Evolutionary conservation across 2,797 vertebrate species (phyloP).

Genomic region (Sebastes variabilis): DNA sequence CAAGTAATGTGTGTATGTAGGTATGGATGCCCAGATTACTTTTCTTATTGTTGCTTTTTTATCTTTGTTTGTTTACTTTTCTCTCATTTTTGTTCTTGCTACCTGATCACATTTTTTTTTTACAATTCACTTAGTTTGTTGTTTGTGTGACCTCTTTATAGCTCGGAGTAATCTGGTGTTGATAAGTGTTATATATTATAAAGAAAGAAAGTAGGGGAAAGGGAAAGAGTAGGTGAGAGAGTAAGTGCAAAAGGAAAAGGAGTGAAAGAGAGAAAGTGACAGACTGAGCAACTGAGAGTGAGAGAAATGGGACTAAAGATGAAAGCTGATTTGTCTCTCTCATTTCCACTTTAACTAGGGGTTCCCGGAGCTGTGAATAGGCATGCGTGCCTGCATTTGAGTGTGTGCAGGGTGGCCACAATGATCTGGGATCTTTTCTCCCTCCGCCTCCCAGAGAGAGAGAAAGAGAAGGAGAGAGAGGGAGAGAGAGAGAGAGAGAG

Average conservation of each 20-base stretch:
- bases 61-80: neutral
- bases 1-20: neutral
- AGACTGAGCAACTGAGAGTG: neutral
- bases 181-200: neutral
- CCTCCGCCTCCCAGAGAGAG: constrained; percentile 51
- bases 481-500: neutral
- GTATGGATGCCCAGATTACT: neutral
- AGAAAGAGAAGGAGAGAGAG: constrained; percentile 24
- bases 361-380: constrained; percentile 37
- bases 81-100: neutral
- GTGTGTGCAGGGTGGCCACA: constrained; percentile 43
- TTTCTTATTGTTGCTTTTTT: neutral
- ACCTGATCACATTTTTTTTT: neutral
- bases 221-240: neutral
- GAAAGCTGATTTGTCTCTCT: constrained; percentile 48
- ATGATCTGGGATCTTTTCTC: constrained; percentile 50
- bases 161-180: neutral
- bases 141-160: neutral
- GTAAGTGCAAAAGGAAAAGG: neutral
- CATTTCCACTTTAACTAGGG: constrained; percentile 54
- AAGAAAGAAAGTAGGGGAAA: neutral
- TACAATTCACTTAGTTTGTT: neutral
- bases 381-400: constrained; percentile 17
- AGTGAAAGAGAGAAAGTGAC: neutral
- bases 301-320: constrained; percentile 35